phyloP scores from a whole-genome alignment of 2,888 invertebrate species.

The Cheilosia scutellata region DNA sequence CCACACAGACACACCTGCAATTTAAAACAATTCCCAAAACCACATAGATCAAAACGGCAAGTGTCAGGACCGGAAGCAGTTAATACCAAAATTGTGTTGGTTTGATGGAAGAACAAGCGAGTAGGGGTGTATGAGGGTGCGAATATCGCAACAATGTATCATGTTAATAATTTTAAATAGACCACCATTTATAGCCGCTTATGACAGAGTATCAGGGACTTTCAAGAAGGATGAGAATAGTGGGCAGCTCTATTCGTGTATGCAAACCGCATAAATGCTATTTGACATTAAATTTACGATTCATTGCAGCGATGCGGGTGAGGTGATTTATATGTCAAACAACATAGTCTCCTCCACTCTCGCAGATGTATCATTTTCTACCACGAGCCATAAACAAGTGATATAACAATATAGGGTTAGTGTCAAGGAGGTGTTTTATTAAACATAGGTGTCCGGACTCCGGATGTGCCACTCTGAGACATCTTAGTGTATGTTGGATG shows the following conservation, averaged over 20 bases:
- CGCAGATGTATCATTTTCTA: constrained; percentile 38
- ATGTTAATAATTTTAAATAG: constrained; percentile 72
- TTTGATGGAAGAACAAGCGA: neutral
- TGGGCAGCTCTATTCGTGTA: constrained; percentile 2
- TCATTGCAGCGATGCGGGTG: constrained; percentile 19
- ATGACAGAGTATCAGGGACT: constrained; percentile 32
- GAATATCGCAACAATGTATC: constrained; percentile 38
- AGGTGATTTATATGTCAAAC: constrained; percentile 46
- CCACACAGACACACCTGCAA: constrained; percentile 12
- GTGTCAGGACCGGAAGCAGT: constrained; percentile 46
- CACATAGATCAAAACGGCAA: constrained; percentile 38
- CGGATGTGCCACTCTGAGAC: neutral
- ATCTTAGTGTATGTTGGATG: no score
- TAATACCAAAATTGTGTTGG: constrained; percentile 24
- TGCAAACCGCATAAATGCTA: constrained; percentile 27
- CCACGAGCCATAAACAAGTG: constrained; percentile 29
- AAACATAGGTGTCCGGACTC: neutral
- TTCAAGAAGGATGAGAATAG: neutral
- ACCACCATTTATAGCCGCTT: constrained; percentile 67
- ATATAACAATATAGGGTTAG: constrained; percentile 8
- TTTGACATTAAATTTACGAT: constrained; percentile 55
- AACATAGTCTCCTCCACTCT: neutral
- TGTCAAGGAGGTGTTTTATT: constrained; percentile 25
- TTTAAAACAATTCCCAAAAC: constrained; percentile 60
- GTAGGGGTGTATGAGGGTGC: constrained; percentile 8